Evolutionary conservation across 2,797 vertebrate species (phyloP).

Genomic region (Scarus forsteni): DNA sequence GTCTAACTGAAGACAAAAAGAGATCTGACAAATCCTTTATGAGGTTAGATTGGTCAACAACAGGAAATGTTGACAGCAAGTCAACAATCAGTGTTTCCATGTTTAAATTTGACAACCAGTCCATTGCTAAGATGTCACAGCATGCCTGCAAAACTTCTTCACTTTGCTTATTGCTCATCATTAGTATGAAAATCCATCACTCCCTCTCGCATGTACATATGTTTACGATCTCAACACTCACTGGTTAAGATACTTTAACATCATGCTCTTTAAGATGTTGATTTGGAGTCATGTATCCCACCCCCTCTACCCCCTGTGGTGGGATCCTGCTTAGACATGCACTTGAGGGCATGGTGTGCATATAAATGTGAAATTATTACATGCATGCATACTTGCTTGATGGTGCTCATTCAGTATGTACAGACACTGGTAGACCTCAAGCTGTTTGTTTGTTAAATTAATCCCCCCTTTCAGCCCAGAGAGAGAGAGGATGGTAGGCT

Average conservation of each 20-base stretch:
- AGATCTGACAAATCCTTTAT: too few relatives aligned
- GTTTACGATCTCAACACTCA: constrained; percentile 56
- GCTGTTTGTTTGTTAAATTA: constrained; percentile 66
- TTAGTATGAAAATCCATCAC: constrained; percentile 33
- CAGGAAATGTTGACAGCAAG: neutral
- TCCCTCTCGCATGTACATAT: constrained; percentile 25
- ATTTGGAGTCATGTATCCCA: constrained; percentile 49
- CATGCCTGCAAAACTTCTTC: constrained; percentile 12
- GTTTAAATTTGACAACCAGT: neutral
- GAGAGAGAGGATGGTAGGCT: neutral
- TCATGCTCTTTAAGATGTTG: constrained; percentile 68
- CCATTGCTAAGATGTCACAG: constrained; percentile 1
- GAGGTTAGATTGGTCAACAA: too few relatives aligned
- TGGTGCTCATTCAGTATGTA: constrained; percentile 56
- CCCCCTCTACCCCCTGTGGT: constrained; percentile 45
- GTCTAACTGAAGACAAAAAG: too few relatives aligned
- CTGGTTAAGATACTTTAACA: constrained; percentile 57
- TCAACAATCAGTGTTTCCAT: neutral
- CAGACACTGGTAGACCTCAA: constrained; percentile 55
- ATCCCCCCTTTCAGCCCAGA: constrained; percentile 10
- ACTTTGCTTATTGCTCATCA: constrained; percentile 26
- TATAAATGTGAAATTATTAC: constrained; percentile 72
- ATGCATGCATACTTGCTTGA: constrained; percentile 64
- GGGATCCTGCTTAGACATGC: constrained; percentile 64
- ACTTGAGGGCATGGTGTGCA: constrained; percentile 57